These are phyloP conservation scores for Podargus strigoides DNA, from an alignment of 2,797 vertebrate genomes.

Conservation along the genomic window DNA sequence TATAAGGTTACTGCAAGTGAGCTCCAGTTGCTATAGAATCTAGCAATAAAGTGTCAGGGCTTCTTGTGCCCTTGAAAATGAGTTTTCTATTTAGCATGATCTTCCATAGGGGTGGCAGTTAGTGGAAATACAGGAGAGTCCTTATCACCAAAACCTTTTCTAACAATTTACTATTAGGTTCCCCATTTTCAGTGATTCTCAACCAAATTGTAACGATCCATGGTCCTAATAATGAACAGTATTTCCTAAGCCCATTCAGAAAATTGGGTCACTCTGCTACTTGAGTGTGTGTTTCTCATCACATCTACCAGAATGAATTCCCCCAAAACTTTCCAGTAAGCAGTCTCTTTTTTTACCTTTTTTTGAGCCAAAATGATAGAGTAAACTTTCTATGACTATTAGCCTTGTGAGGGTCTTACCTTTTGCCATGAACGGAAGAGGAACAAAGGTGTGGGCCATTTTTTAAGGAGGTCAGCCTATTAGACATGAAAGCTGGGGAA, in stretches of 20 bases:
- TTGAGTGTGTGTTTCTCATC: slow-evolving; percentile 11
- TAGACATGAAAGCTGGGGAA: neutral
- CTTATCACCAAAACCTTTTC: neutral
- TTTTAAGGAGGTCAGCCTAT: neutral
- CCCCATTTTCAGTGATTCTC: neutral
- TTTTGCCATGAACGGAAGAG: neutral
- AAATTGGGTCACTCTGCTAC: neutral
- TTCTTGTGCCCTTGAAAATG: slow-evolving; percentile 46
- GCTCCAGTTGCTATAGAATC: slow-evolving; percentile 55
- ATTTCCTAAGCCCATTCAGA: neutral
- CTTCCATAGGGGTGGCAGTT: slow-evolving; percentile 40
- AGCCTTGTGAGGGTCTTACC: neutral
- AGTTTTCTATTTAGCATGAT: slow-evolving; percentile 54
- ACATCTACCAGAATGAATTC: neutral
- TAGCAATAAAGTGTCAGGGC: slow-evolving; percentile 66
- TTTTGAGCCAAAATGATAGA: neutral
- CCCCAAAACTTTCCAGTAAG: neutral
- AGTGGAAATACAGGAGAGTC: slow-evolving; percentile 21
- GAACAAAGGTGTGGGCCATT: neutral
- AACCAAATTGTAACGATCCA: neutral
- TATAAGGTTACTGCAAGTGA: slow-evolving; percentile 54
- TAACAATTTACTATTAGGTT: neutral
- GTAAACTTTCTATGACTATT: neutral
- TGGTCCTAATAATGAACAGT: neutral
- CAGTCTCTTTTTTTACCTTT: neutral